phyloP scores from a whole-genome alignment of 2,888 invertebrate genomes.

The Limnephilus lunatus region DNA sequence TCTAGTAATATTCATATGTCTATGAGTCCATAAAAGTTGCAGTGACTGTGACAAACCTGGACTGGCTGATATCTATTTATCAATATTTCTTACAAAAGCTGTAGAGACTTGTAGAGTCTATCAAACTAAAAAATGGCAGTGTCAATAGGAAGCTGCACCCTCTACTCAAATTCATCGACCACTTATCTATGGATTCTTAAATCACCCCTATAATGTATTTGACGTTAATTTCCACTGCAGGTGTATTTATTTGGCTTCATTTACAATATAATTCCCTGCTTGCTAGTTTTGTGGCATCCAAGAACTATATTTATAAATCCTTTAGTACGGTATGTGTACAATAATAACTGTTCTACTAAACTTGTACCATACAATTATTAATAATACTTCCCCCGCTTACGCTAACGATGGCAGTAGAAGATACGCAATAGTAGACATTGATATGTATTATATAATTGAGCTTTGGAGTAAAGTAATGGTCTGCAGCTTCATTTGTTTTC shows the following conservation, averaged over 20 bases:
- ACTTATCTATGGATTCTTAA: neutral
- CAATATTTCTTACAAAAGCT: neutral
- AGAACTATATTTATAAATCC: neutral
- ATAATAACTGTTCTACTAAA: neutral
- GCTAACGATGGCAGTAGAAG: slow-evolving; percentile 44
- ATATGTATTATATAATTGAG: slow-evolving; percentile 31
- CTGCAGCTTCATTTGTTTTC: slow-evolving; percentile 71
- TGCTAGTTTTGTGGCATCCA: neutral
- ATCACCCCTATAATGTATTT: neutral
- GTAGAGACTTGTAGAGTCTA: neutral
- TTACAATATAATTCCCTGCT: neutral
- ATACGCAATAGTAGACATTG: slow-evolving; percentile 14
- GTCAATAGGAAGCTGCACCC: neutral
- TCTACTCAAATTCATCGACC: neutral
- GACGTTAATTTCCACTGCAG: neutral
- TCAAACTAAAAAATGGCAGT: neutral
- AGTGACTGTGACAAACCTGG: neutral
- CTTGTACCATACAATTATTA: neutral
- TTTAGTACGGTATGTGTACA: neutral
- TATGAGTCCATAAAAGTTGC: neutral
- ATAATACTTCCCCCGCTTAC: slow-evolving; percentile 24
- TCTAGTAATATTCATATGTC: no score
- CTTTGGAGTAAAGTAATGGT: slow-evolving; percentile 54
- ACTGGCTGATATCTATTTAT: neutral
- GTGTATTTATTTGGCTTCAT: neutral